Conservation (phyloP, 2,113 vertebrate genomes). For the Perca fluviatilis region DNA sequence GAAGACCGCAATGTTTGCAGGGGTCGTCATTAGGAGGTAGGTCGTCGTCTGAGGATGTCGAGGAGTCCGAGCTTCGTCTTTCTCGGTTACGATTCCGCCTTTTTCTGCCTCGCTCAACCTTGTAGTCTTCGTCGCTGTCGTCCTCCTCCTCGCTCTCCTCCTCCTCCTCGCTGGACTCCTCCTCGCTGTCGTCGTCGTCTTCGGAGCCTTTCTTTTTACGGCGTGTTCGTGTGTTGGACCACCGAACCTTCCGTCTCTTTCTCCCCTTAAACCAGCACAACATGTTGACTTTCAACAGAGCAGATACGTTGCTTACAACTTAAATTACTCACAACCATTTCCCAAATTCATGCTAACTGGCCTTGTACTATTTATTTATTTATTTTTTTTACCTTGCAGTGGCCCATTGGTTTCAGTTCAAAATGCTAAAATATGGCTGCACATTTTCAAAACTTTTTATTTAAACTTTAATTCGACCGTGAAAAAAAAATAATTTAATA, state of each 20-base stretch:
- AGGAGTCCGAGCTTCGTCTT: constrained; percentile 87
- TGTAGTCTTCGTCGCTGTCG: constrained; percentile 91
- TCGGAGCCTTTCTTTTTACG: constrained; percentile 93
- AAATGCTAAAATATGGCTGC: no score
- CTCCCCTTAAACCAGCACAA: constrained; percentile 67
- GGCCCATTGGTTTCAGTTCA: not conserved
- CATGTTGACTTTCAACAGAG: not conserved
- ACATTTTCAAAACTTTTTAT: not conserved
- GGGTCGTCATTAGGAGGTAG: constrained; percentile 93
- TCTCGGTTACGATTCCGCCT: constrained; percentile 84
- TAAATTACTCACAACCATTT: no score
- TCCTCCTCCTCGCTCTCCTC: constrained; percentile 86
- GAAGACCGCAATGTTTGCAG: constrained; percentile 98
- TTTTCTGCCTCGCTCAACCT: constrained; percentile 79
- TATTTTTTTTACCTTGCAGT: not conserved
- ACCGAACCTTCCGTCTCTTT: constrained; percentile 88
- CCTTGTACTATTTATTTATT: not conserved
- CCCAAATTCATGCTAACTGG: no score
- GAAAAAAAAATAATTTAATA: no score
- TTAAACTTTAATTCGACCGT: no score
- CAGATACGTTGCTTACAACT: no score
- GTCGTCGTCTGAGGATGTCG: constrained; percentile 85
- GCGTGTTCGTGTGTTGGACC: constrained; percentile 91
- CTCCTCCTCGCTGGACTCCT: constrained; percentile 77
- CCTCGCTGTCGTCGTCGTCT: constrained; percentile 83